These are phyloP conservation scores for Syngnathus rostellatus DNA, from an alignment of 2,797 vertebrate genomes.

Conservation along the genomic window DNA sequence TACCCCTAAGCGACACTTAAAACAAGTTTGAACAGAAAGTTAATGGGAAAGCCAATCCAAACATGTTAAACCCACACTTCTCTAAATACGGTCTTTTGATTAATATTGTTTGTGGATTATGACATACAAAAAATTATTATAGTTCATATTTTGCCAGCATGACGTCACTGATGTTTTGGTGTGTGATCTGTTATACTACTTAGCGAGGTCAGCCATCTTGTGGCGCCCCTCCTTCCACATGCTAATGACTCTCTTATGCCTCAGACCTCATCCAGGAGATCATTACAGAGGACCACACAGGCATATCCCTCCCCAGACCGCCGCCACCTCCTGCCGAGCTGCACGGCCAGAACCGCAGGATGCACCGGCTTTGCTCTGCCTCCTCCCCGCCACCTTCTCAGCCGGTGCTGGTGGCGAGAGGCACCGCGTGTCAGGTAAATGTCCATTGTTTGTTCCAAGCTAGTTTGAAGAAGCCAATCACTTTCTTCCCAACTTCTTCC, in stretches of 20 bases:
- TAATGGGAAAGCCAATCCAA: too few species aligned
- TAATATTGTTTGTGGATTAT: too few species aligned
- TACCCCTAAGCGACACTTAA: too few species aligned
- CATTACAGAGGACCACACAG: conserved; percentile 30
- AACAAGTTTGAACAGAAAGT: too few species aligned
- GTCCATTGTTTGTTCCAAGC: background rate
- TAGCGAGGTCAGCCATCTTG: background rate
- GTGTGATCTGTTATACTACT: too few species aligned
- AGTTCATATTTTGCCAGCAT: too few species aligned
- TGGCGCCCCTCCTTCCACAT: background rate
- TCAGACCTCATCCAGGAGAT: conserved; percentile 63
- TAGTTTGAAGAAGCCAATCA: background rate
- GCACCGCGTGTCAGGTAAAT: conserved; percentile 45
- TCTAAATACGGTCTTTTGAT: too few species aligned
- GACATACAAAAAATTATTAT: too few species aligned
- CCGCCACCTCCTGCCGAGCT: conserved; percentile 44
- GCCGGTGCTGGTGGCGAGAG: conserved; percentile 56
- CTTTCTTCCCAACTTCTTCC: background rate
- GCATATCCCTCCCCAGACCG: conserved; percentile 35
- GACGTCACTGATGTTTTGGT: too few species aligned
- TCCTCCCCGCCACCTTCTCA: conserved; percentile 7
- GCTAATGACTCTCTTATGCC: background rate
- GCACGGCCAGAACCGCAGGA: conserved; percentile 11
- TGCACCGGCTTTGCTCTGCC: conserved; percentile 10
- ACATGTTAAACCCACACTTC: too few species aligned